Evolutionary conservation across 2,113 vertebrate species (phyloP).

Genomic region (Zosterops japonicus): DNA sequence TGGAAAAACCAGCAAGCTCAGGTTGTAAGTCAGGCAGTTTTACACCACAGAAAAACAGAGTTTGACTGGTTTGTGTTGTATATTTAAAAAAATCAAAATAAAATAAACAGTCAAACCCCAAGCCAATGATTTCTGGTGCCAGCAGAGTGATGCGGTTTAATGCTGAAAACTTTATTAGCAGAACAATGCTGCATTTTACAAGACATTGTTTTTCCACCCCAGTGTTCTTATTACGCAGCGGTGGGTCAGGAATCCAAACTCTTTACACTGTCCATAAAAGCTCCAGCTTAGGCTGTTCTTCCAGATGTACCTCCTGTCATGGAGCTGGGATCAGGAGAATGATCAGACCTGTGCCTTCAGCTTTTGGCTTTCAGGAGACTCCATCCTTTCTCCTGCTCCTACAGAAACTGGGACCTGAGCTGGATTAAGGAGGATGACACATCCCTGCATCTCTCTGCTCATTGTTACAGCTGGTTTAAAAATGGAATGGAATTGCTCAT

Average conservation of each 20-base stretch:
- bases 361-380: not conserved
- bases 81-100: conserved; percentile 26
- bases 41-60: conserved; percentile 32
- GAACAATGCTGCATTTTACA: conserved; percentile 67
- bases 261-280: not conserved
- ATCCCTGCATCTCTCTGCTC: not conserved
- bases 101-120: conserved; percentile 64
- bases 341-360: not conserved
- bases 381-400: not conserved
- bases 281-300: not conserved
- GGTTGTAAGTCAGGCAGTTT: conserved; percentile 49
- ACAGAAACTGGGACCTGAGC: fast-evolving
- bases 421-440: fast-evolving
- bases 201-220: conserved; percentile 56
- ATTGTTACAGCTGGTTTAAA: not conserved
- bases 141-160: conserved; percentile 39
- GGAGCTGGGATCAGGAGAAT: not conserved
- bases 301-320: not conserved
- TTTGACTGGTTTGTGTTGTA: conserved; percentile 39
- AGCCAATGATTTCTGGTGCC: conserved; percentile 32
- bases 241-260: conserved; percentile 17
- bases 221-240: conserved; percentile 38
- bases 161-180: conserved; percentile 66
- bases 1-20: conserved; percentile 60
- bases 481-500: fast-evolving